These are phyloP conservation scores for Erpetoichthys calabaricus DNA, from an alignment of 2,797 vertebrate species.

Conservation along the genomic window DNA sequence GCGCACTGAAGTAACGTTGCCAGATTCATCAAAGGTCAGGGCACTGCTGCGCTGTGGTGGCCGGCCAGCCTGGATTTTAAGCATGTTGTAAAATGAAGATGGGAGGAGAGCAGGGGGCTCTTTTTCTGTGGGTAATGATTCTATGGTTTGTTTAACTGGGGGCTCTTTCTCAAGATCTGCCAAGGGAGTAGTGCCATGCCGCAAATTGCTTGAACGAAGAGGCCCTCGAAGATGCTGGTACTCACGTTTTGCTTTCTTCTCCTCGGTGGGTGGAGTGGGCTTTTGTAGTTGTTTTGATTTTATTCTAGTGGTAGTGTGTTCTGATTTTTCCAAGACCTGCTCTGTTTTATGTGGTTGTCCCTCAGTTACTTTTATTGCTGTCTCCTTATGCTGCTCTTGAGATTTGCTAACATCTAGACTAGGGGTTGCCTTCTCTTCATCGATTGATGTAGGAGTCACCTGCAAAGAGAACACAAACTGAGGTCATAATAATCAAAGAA, in stretches of 20 bases:
- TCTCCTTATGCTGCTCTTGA: no score
- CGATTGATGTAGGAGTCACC: no score
- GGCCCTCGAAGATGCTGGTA: accelerated
- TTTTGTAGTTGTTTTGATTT: accelerated
- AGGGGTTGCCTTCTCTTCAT: no score
- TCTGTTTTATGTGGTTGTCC: not conserved
- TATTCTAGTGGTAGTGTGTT: accelerated
- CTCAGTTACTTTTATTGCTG: no score
- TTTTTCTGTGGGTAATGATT: not conserved
- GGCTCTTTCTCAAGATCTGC: conserved; percentile 2
- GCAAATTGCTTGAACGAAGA: accelerated
- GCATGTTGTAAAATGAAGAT: not conserved
- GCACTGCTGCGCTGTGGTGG: accelerated
- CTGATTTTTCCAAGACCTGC: accelerated
- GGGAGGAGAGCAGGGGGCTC: not conserved
- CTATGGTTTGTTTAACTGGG: conserved; percentile 1
- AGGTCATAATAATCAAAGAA: no score
- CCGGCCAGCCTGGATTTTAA: accelerated
- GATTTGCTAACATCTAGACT: no score
- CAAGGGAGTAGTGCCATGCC: not conserved
- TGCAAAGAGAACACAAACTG: no score
- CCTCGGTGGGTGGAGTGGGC: not conserved
- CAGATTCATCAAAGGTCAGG: accelerated
- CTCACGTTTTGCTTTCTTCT: not conserved
- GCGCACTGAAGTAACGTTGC: not conserved